Conservation (phyloP, 2,888 invertebrate genomes). For the Platynereis dumerilii region DNA sequence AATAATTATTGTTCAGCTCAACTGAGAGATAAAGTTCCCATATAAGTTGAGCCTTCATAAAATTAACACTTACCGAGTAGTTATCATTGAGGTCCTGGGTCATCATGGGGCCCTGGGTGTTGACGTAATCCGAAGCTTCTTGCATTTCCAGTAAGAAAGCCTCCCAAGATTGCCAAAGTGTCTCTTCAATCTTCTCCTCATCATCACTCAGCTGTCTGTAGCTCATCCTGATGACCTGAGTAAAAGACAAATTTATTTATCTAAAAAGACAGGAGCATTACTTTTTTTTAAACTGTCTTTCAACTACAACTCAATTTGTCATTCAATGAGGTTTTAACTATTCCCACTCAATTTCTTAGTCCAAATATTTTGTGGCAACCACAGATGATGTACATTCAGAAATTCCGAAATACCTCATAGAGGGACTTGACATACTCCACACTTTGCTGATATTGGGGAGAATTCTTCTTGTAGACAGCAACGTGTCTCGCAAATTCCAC, state of each 20-base stretch:
- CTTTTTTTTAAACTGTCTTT: neutral
- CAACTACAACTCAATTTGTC: too few species aligned
- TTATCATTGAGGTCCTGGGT: conserved; percentile 48
- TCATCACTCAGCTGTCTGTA: conserved; percentile 55
- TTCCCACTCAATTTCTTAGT: too few species aligned
- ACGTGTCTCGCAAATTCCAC: conserved; percentile 59
- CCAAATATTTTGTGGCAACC: too few species aligned
- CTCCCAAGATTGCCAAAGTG: conserved; percentile 53
- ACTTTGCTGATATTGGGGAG: conserved; percentile 51
- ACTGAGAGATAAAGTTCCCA: too few species aligned
- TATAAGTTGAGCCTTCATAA: too few species aligned
- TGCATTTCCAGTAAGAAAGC: conserved; percentile 58
- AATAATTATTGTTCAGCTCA: too few species aligned
- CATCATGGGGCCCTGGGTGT: conserved; percentile 60
- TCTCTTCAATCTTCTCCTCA: conserved; percentile 58
- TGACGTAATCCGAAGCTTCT: conserved; percentile 60
- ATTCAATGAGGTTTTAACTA: too few species aligned
- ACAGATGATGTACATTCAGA: too few species aligned
- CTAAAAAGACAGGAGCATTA: neutral
- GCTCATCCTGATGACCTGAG: conserved; percentile 58
- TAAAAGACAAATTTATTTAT: too few species aligned
- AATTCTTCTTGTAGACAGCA: conserved; percentile 54
- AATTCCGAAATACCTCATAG: conserved; percentile 62
- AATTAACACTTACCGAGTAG: conserved; percentile 42
- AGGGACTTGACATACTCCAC: conserved; percentile 60